A percentile compares a stretch with the other conserved stretches of the same genome.
Evolutionary conservation across 2,888 invertebrate genomes (phyloP).

Genomic region (Ichneumon xanthorius): DNA sequence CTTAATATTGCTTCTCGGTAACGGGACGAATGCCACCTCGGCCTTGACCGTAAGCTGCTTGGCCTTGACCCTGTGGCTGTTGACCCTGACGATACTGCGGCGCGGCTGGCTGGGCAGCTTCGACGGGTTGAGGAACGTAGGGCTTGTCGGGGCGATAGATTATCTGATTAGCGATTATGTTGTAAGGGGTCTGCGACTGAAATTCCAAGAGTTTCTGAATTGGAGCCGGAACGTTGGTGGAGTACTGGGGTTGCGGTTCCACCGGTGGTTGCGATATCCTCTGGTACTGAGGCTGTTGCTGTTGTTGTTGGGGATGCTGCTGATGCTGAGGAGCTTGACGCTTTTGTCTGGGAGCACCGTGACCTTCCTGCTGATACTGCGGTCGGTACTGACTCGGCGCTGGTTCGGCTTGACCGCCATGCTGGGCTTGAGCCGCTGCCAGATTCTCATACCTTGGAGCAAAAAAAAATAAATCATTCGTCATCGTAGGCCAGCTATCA

Average conservation of each 20-base stretch:
- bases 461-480: constrained; percentile 31
- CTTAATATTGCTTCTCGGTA: constrained; percentile 76
- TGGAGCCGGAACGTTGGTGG: constrained; percentile 67
- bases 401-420: constrained; percentile 66
- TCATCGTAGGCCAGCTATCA: too few species aligned
- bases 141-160: constrained; percentile 78
- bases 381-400: constrained; percentile 68
- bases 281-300: constrained; percentile 68
- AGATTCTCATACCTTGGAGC: constrained; percentile 72
- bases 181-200: constrained; percentile 73
- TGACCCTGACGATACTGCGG: constrained; percentile 66
- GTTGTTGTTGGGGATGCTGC: constrained; percentile 50
- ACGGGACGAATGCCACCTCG: constrained; percentile 77
- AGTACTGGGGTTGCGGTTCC: constrained; percentile 71
- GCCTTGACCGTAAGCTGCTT: constrained; percentile 64
- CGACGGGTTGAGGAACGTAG: constrained; percentile 80
- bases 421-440: constrained; percentile 68
- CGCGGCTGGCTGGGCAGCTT: constrained; percentile 61
- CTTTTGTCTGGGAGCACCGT: constrained; percentile 61
- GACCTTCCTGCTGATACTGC: constrained; percentile 50
- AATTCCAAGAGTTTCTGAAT: constrained; percentile 72
- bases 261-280: constrained; percentile 72
- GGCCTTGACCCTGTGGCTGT: constrained; percentile 52
- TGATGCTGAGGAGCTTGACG: constrained; percentile 70
- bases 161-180: constrained; percentile 81